A percentile compares a stretch with the other conserved stretches of the same genome.
Evolutionary conservation across 2,113 vertebrate genomes (phyloP).

Genomic region (Lepus timidus): DNA sequence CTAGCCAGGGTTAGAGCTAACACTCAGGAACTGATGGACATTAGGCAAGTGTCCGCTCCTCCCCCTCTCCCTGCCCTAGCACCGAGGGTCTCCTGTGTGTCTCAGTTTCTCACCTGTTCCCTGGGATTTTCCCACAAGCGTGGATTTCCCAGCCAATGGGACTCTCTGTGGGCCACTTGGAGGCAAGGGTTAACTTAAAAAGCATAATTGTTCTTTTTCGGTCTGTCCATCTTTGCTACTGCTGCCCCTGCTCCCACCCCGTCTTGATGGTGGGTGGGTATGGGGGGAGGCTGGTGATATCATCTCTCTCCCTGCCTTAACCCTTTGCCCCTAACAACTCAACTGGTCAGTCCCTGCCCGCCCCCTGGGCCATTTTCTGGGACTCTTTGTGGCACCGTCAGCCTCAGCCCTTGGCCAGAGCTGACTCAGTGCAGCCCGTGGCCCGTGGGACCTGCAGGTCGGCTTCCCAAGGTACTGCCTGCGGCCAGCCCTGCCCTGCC

Average conservation of each 20-base stretch:
- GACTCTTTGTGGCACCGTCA: background rate
- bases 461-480: constrained; percentile 68
- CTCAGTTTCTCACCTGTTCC: constrained; percentile 51
- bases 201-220: constrained; percentile 75
- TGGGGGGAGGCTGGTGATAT: too few relatives aligned
- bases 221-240: constrained; percentile 36
- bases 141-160: background rate
- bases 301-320: constrained; percentile 31
- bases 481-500: constrained; percentile 62
- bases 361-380: background rate
- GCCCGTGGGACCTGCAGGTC: constrained; percentile 63
- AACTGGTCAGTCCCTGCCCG: background rate
- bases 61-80: background rate
- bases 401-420: constrained; percentile 35
- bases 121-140: too few relatives aligned
- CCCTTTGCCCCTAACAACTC: background rate
- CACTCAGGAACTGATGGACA: too few relatives aligned
- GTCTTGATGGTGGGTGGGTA: too few relatives aligned
- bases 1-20: too few relatives aligned
- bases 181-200: constrained; percentile 75
- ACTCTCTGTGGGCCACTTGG: constrained; percentile 65
- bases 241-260: too few relatives aligned
- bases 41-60: background rate
- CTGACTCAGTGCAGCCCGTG: background rate
- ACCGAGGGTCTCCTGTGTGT: background rate